Evolutionary conservation across 2,113 vertebrate genomes (phyloP).

Genomic region (Psettodes erumei): DNA sequence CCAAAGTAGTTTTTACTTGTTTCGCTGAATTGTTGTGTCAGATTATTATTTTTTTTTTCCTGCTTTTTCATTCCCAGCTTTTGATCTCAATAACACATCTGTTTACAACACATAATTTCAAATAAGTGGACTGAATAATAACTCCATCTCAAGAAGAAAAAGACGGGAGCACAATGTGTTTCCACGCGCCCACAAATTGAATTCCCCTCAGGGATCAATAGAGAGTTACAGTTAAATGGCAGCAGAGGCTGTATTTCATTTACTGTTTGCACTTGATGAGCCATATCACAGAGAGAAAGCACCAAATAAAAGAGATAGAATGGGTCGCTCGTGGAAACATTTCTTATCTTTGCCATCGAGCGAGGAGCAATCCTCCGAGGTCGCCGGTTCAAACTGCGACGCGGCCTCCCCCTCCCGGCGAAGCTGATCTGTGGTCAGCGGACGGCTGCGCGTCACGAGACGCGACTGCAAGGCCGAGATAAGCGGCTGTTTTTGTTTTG

Average conservation of each 20-base stretch:
- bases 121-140: constrained; percentile 41
- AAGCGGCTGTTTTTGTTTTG: constrained; percentile 8
- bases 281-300: constrained; percentile 9
- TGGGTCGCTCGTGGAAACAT: constrained; percentile 32
- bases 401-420: too few relatives aligned
- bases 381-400: constrained; percentile 19
- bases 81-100: constrained; percentile 2
- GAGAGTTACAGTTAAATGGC: constrained; percentile 45
- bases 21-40: not conserved
- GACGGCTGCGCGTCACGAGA: constrained; percentile 32
- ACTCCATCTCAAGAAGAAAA: constrained; percentile 10
- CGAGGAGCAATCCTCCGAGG: constrained; percentile 9
- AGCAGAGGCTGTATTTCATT: constrained; percentile 52
- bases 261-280: constrained; percentile 54
- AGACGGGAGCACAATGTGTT: constrained; percentile 20
- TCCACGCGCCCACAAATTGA: constrained; percentile 38
- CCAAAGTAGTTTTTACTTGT: not conserved
- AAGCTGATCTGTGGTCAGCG: constrained; percentile 6
- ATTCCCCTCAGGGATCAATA: constrained; percentile 64
- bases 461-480: constrained; percentile 20
- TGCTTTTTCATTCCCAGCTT: not conserved
- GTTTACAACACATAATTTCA: constrained; percentile 25
- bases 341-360: constrained; percentile 22
- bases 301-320: too few relatives aligned
- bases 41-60: too few relatives aligned